Conservation (phyloP, 2,797 vertebrate species). For the Acanthopagrus latus region DNA sequence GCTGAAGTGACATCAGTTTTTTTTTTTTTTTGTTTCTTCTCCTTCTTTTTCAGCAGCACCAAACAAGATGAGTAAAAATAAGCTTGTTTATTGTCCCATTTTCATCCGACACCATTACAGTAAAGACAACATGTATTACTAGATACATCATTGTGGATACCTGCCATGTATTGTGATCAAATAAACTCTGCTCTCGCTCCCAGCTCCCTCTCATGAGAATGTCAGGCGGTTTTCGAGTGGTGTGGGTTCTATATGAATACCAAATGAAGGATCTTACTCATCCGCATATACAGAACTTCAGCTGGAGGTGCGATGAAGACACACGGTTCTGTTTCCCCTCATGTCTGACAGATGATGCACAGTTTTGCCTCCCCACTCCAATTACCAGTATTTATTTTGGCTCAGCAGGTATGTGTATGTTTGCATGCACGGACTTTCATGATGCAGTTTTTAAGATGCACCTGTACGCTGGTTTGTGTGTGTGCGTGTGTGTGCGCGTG, state of each 20-base stretch:
- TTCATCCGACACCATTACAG: conserved; percentile 36
- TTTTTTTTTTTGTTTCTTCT: too few species aligned
- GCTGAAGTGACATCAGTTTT: conserved; percentile 29
- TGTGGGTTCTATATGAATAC: conserved; percentile 46
- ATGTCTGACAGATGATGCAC: conserved; percentile 47
- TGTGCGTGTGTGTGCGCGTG: conserved; percentile 26
- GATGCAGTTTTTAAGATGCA: conserved; percentile 7
- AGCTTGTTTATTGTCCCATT: conserved; percentile 59
- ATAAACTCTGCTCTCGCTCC: conserved; percentile 34
- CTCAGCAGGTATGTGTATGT: conserved; percentile 24
- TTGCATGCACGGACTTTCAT: conserved; percentile 3
- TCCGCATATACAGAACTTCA: conserved; percentile 25
- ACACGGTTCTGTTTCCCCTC: conserved; percentile 4
- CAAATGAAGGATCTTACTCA: conserved; percentile 47
- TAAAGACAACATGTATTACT: conserved; percentile 28
- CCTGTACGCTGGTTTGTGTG: neutral
- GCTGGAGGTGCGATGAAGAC: conserved; percentile 12
- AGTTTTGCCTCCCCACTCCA: conserved; percentile 65
- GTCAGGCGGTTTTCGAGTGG: conserved; percentile 16
- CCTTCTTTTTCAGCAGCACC: neutral
- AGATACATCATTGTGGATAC: conserved; percentile 23
- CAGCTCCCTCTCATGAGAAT: conserved; percentile 35
- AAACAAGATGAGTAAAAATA: conserved; percentile 43
- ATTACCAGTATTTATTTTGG: conserved; percentile 65
- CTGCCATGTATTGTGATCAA: conserved; percentile 56